Evolutionary conservation across 37 sponge, comb jelly and placozoan species (phyloP), one percentile per base, ranked within the genome.

Genomic region (Diacarnus erythraeanus): DNA sequence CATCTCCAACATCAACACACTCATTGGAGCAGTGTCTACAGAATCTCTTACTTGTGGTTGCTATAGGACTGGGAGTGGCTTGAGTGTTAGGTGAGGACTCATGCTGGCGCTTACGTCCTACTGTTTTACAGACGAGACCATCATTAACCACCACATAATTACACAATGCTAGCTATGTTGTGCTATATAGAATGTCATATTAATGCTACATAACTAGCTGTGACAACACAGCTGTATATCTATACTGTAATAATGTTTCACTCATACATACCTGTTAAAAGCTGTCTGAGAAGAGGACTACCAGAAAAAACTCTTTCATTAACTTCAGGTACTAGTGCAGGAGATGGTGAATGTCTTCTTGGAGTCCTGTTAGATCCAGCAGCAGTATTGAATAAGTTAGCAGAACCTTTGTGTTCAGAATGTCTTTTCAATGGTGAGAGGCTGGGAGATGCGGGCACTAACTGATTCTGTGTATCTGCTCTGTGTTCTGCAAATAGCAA

Each of bases 231-330:
- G n/a, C n/a, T n/a, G n/a, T n/a, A n/a, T n/a, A n/a, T n/a, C n/a
- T n/a, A n/a, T n/a, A n/a, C n/a, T n/a, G n/a, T n/a, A n/a, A n/a
- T n/a, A n/a, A n/a, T n/a, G n/a, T n/a, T n/a, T n/a, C n/a, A n/a
- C n/a, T n/a, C n/a, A n/a, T n/a, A n/a, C 26, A 67, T 26, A 64
- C 69, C 38, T 6, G 6, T 47, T 15, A 47, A 12, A 47, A 78
- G 38, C 43, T 77, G 85, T 36, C 71, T 76, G 27, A 76, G 77
- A 17, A 84, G 77, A 39, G 85, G 85, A 59, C 85, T 84, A 3
- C 85, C 72, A 17, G 70, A 59, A 51, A 42, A 74, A 0, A 36
- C 56, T 3, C 47, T 64, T n/a, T 43, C 27, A 35, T n/a, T 40
- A 15, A 41, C 71, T 9, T 84, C 84, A 57, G 84, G 84, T 9